Conservation (phyloP, 2,797 vertebrate species). For the Delichon dasypus region DNA sequence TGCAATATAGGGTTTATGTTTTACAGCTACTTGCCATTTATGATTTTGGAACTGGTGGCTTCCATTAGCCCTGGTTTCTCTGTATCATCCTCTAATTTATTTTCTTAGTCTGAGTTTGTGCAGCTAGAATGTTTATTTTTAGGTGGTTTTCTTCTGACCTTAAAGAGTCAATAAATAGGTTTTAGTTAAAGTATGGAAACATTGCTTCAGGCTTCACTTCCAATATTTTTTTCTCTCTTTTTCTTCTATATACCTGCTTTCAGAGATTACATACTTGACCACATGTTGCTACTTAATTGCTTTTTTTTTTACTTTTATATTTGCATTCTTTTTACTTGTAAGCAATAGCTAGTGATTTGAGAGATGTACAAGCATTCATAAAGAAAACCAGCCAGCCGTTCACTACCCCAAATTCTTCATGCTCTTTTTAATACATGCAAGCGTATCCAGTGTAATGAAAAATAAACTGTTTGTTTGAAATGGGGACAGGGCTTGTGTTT, state of each 20-base stretch:
- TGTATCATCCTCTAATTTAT: background rate
- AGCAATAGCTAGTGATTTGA: background rate
- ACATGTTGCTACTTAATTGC: background rate
- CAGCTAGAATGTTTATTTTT: background rate
- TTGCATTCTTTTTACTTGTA: background rate
- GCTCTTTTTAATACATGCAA: background rate
- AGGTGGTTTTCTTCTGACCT: constrained; percentile 2
- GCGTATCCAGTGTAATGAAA: background rate
- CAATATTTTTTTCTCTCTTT: background rate
- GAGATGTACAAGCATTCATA: background rate
- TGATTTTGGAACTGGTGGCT: background rate
- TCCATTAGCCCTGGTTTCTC: background rate
- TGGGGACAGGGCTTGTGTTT: background rate
- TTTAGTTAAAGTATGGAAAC: background rate
- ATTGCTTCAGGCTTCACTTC: background rate
- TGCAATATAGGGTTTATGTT: background rate
- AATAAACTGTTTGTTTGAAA: background rate
- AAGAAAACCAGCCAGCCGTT: background rate
- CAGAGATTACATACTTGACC: background rate
- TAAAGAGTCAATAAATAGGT: background rate
- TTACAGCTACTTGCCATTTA: background rate
- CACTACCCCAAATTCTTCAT: background rate
- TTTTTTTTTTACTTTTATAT: background rate
- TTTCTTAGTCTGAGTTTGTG: background rate
- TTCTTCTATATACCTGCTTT: background rate